Evolutionary conservation across 2,888 invertebrate species (phyloP).

Genomic region (Cantharis flavilabris): DNA sequence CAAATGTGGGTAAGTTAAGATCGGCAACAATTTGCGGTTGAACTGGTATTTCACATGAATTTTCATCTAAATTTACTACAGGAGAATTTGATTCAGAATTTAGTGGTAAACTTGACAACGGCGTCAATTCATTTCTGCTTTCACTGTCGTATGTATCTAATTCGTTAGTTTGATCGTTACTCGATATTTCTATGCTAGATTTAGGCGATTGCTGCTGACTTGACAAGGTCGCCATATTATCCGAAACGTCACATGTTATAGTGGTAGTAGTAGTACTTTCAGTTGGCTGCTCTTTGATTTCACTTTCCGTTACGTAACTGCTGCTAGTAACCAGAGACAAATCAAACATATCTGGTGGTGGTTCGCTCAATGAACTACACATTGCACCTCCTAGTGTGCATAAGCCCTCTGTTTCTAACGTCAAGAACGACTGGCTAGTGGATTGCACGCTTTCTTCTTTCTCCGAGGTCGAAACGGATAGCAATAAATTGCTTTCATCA

Average conservation of each 20-base stretch:
- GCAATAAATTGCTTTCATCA: neutral
- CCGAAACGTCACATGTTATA: neutral
- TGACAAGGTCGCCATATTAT: neutral
- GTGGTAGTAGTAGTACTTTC: neutral
- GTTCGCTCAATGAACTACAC: slow-evolving; percentile 55
- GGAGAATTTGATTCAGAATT: slow-evolving; percentile 20
- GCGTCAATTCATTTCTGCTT: slow-evolving; percentile 8
- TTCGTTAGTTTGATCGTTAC: neutral
- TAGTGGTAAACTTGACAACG: neutral
- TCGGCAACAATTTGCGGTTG: slow-evolving; percentile 51
- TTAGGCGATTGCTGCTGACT: neutral
- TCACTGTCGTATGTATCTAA: slow-evolving; percentile 13
- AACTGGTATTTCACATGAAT: slow-evolving; percentile 53
- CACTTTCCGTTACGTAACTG: slow-evolving; percentile 3
- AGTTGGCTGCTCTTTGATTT: slow-evolving; percentile 5
- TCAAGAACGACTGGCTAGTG: neutral
- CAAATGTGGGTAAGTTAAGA: slow-evolving; percentile 23
- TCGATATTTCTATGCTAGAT: neutral
- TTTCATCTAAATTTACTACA: slow-evolving; percentile 42
- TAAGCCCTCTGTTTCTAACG: slow-evolving; percentile 41
- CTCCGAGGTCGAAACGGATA: neutral
- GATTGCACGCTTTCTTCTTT: slow-evolving; percentile 2
- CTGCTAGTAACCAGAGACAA: slow-evolving; percentile 33
- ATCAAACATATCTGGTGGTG: slow-evolving; percentile 55
- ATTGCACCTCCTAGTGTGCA: slow-evolving; percentile 51